Evolutionary conservation across 2,888 invertebrate species (phyloP), one percentile per base, ranked within the genome.

Genomic region (Ochropleura plecta): DNA sequence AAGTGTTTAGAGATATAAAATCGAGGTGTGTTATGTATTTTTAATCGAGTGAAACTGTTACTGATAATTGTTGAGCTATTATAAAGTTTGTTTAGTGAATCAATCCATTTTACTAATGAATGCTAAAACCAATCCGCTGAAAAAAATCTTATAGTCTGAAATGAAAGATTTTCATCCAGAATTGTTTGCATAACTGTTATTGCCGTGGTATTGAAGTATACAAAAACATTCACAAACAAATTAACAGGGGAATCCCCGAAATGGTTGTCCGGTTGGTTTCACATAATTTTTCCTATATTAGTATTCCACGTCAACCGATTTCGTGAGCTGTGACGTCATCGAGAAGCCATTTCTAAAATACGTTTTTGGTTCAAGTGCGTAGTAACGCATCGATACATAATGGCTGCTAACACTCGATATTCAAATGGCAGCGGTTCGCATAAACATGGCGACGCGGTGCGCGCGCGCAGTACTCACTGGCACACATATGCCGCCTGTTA

Each of bases 401-500:
- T 78, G 69, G 44, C 40, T 65, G 40, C 57, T 53, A 53, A 67
- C 57, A 79, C 46, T 72, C 69, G 81, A 80, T 80, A 81, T 82
- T 81, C 78, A 75, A 83, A 78, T 84, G 68, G 78, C 62, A 73
- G 60, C 59, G 60, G 59, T 70, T 73, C 70, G 78, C 64, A 82
- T 82, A 85, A 82, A 82, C 71, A 79, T 53, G 65, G 63, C 69
- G 76, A 59, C 60, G 62, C 48, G 48, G 49, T 83, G 84, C 73
- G 75, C 73, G 57, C 73, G 65, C 76, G 78, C 78, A 72, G 64
- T 75, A 78, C 70, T 46, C 67, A 73, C 69, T 77, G 63, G 78
- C 78, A 75, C 73, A 83, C 81, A 79, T 83, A 82, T 73, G 76
- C 76, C 78, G 78, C 70, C 78, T 79, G 78, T 78, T 81, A 79